Evolutionary conservation across 1,140 invertebrate genomes (phyloP), one percentile per base, ranked within the genome.

Genomic region (Aporrectodea caliginosa): DNA sequence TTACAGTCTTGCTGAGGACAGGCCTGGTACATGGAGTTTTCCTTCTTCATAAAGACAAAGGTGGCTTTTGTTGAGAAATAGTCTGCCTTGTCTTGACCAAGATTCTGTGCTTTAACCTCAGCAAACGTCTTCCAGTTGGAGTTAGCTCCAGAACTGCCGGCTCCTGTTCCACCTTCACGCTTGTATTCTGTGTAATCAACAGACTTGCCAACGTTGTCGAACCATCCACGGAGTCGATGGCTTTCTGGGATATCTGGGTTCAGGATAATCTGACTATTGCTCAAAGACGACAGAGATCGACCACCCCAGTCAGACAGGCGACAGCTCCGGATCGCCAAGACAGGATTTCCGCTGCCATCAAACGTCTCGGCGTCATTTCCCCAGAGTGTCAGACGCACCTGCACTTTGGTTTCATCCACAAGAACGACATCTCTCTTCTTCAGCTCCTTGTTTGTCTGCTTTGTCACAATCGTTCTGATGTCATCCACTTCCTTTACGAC

Each of bases 161-260:
- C 0, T 69, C 58, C 35, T 43, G 70, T n/a, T 22, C 79, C 73
- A 35, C 33, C 43, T 33, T 82, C 77, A 31, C 74, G 32, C 72
- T 79, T 81, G n/a, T 74, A 81, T 32, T 80, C 80, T 70, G 78
- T 70, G 75, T 74, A 88, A 22, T 85, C 83, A 68, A 82, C 80
- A 27, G 90, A 88, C 29, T 90, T 87, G 6, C 89, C 90, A 35
- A 92, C 92, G 73, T 92, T 91, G 83, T 95, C 94, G 85, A 92
- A 98, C 97, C 97, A 99, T 32, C 94, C 94, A 75, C 93, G 91
- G 32, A 98, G 89, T 81, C 91, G 90, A 85, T 96, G 93, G 0
- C 94, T 93, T 86, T 97, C 94, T 1, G 92, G 90, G 12, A 97
- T 90, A 85, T 98, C 95, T 0, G 97, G 97, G 90, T 98, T 95